phyloP scores from a whole-genome alignment of 2,797 vertebrate species.

The Silurus aristotelis region DNA sequence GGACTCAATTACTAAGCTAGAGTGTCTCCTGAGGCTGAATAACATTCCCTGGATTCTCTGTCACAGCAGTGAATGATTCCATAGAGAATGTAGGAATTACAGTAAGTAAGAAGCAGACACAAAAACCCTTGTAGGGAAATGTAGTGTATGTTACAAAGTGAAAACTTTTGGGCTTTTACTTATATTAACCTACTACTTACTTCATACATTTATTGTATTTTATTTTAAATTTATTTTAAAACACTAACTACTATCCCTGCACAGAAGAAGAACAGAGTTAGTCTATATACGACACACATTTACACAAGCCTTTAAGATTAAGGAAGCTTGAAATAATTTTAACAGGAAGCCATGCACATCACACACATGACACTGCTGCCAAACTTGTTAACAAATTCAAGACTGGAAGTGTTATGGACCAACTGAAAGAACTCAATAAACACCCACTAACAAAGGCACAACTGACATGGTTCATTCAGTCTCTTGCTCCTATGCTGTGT shows the following conservation, averaged over 20 bases:
- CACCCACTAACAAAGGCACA: too few relatives aligned
- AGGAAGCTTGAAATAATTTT: too few relatives aligned
- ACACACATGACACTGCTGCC: too few relatives aligned
- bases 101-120: neutral
- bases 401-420: too few relatives aligned
- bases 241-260: neutral
- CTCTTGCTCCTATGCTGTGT: too few relatives aligned
- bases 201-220: too few relatives aligned
- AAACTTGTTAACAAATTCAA: too few relatives aligned
- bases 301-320: too few relatives aligned
- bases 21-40: constrained; percentile 62
- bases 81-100: neutral
- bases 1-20: constrained; percentile 73
- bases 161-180: neutral
- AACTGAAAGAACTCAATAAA: too few relatives aligned
- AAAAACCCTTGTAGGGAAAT: neutral
- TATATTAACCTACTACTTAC: neutral
- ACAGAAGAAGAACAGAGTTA: neutral
- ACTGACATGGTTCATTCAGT: too few relatives aligned
- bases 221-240: neutral
- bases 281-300: neutral
- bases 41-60: neutral
- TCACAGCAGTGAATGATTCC: neutral
- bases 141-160: neutral
- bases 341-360: too few relatives aligned